Evolutionary conservation across 2,113 vertebrate genomes (phyloP).

Genomic region (Alethe diademata): DNA sequence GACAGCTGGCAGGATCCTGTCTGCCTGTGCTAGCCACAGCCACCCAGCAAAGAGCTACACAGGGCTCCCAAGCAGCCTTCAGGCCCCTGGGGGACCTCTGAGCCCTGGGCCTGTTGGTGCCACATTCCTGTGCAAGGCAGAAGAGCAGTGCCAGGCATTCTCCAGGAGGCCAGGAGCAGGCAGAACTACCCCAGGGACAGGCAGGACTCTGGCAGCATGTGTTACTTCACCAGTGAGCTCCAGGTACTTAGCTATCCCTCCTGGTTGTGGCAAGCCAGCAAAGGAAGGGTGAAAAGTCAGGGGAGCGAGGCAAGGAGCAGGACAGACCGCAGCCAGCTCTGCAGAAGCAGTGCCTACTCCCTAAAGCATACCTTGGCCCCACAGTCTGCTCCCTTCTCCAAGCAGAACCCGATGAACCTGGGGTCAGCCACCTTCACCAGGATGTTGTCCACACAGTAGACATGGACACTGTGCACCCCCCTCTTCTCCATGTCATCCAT

Average conservation of each 20-base stretch:
- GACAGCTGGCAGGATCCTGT: background rate
- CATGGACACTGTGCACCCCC: constrained; percentile 82
- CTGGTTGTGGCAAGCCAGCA: rapidly evolving
- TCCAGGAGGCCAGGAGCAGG: background rate
- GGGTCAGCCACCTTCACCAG: constrained; percentile 96
- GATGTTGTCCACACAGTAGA: constrained; percentile 97
- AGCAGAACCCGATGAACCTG: constrained; percentile 91
- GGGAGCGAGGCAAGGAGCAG: background rate
- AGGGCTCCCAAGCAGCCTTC: background rate
- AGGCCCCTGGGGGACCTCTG: background rate
- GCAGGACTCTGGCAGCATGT: background rate
- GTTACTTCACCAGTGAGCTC: background rate
- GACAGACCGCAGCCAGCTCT: background rate
- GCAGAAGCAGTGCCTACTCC: background rate
- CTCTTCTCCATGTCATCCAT: constrained; percentile 87
- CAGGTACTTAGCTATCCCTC: background rate
- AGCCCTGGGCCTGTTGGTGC: background rate
- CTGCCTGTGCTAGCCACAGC: background rate
- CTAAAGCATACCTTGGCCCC: constrained; percentile 88
- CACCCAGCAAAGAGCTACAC: background rate
- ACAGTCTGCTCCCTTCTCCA: constrained; percentile 91
- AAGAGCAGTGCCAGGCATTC: background rate
- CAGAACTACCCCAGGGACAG: background rate
- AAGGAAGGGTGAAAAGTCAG: background rate
- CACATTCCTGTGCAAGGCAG: rapidly evolving